Percentiles rank a stretch among this genome's conserved stretches.
Evolutionary conservation across 1,140 invertebrate genomes (phyloP).

Genomic region (Lysiphlebus fabarum): DNA sequence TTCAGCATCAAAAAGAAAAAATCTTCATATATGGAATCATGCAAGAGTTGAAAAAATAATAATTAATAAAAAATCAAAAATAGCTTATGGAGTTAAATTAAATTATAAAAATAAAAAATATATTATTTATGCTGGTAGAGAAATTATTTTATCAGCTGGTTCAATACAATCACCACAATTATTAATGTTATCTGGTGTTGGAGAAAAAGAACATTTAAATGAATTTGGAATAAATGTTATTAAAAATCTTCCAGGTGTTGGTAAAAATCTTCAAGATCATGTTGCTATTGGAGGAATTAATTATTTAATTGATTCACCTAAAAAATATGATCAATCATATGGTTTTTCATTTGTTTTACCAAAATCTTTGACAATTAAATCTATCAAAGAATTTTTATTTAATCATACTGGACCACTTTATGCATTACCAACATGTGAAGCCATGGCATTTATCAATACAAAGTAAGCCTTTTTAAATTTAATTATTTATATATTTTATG

Average conservation of each 20-base stretch:
- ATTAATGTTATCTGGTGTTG: slow-evolving; percentile 84
- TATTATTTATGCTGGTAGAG: slow-evolving; percentile 66
- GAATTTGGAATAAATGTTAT: slow-evolving; percentile 69
- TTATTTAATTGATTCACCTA: slow-evolving; percentile 71
- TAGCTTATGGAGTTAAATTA: slow-evolving; percentile 73
- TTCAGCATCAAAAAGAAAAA: slow-evolving; percentile 71
- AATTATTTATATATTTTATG: background rate
- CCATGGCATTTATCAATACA: slow-evolving; percentile 80
- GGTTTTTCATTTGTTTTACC: slow-evolving; percentile 59
- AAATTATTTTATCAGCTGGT: slow-evolving; percentile 77
- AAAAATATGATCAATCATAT: slow-evolving; percentile 70
- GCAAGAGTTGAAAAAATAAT: slow-evolving; percentile 71
- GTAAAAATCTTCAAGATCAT: slow-evolving; percentile 79
- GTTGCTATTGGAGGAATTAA: slow-evolving; percentile 78
- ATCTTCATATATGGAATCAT: slow-evolving; percentile 76
- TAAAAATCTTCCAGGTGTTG: slow-evolving; percentile 66
- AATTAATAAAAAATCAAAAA: slow-evolving; percentile 69
- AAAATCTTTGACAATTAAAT: background rate
- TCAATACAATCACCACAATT: slow-evolving; percentile 79
- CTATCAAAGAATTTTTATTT: slow-evolving; percentile 49
- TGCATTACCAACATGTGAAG: slow-evolving; percentile 78
- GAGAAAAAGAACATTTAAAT: slow-evolving; percentile 71
- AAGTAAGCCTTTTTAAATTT: slow-evolving; percentile 52
- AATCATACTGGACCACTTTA: slow-evolving; percentile 79
- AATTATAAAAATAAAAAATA: slow-evolving; percentile 61